These are phyloP conservation scores for Glaucidium brasilianum DNA, from an alignment of 2,113 vertebrate species.

Conservation along the genomic window DNA sequence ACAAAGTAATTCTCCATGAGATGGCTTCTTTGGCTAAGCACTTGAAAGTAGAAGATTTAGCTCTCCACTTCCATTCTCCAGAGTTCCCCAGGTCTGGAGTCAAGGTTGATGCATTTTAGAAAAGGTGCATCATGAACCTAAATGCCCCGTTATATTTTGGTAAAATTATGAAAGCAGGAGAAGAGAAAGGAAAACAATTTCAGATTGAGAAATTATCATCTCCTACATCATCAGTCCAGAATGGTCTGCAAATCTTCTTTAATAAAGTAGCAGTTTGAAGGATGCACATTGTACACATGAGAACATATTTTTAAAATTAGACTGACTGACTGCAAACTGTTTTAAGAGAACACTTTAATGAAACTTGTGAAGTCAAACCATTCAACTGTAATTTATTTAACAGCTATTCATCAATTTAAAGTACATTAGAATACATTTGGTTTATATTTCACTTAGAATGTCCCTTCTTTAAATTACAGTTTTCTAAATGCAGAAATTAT, in stretches of 20 bases:
- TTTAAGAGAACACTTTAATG: accelerated
- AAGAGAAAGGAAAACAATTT: not conserved
- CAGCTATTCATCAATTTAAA: not conserved
- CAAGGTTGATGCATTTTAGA: not conserved
- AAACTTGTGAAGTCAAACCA: not conserved
- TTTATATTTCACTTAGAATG: not conserved
- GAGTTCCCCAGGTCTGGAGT: not conserved
- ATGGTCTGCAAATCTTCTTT: not conserved
- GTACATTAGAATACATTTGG: not conserved
- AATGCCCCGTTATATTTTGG: not conserved
- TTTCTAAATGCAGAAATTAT: not conserved
- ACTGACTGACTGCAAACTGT: not conserved
- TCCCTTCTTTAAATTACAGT: not conserved
- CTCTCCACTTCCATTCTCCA: no score
- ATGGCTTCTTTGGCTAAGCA: not conserved
- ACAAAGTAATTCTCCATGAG: not conserved
- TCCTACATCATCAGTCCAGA: not conserved
- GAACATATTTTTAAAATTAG: not conserved
- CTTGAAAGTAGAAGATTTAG: not conserved
- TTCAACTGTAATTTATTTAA: not conserved
- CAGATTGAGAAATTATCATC: not conserved
- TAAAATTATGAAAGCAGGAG: not conserved
- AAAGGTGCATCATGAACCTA: not conserved
- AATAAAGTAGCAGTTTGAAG: not conserved
- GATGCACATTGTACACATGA: not conserved